A percentile compares a stretch with the other conserved stretches of the same genome.
phyloP scores from a whole-genome alignment of 2,888 invertebrate species.

The Microplitis manilae region DNA sequence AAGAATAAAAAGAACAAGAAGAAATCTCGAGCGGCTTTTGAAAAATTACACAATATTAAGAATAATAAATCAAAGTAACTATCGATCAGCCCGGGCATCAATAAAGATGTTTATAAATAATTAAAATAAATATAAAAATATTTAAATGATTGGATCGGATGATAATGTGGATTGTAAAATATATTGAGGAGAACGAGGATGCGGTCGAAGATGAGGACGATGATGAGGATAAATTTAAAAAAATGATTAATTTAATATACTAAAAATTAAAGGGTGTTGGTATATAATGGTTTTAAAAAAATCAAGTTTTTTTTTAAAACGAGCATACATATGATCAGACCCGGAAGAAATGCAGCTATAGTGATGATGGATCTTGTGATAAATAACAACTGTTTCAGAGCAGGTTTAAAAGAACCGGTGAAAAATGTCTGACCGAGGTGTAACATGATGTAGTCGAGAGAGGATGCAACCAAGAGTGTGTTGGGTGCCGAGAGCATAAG shows the following conservation, averaged over 20 bases:
- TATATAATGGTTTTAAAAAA: background rate
- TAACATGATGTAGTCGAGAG: constrained; percentile 2
- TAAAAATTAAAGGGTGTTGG: background rate
- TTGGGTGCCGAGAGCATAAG: too few relatives aligned
- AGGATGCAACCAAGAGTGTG: too few relatives aligned
- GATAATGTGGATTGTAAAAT: background rate
- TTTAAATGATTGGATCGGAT: background rate
- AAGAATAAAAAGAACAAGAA: background rate
- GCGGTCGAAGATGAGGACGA: background rate
- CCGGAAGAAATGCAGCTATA: constrained; percentile 3
- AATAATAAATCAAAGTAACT: too few relatives aligned
- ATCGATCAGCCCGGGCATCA: too few relatives aligned
- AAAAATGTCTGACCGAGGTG: constrained; percentile 7
- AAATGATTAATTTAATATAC: background rate
- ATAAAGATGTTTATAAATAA: too few relatives aligned
- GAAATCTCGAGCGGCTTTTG: background rate
- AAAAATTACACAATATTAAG: too few relatives aligned
- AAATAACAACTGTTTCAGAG: background rate
- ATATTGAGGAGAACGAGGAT: background rate
- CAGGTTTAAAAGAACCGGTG: constrained; percentile 8
- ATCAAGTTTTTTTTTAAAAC: background rate
- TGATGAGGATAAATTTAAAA: background rate
- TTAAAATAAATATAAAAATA: background rate
- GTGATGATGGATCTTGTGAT: background rate
- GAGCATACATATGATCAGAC: background rate